Conservation (phyloP, 2,797 vertebrate genomes). For the Gila robusta region DNA sequence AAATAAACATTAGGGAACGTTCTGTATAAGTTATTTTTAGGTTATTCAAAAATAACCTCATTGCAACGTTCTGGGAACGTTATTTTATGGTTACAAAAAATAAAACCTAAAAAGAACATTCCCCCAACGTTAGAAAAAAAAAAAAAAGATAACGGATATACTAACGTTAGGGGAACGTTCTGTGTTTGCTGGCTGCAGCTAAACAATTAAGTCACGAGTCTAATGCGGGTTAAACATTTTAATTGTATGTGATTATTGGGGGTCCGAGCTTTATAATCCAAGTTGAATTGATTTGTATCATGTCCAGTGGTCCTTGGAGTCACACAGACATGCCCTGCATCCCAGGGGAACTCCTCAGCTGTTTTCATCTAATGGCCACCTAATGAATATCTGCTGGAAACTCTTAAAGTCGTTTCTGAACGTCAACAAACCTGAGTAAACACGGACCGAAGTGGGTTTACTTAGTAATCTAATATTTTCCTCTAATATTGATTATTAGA, state of each 20-base stretch:
- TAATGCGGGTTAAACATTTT: conserved; percentile 46
- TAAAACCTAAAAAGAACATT: too few species aligned
- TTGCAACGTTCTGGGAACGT: too few species aligned
- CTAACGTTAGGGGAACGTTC: too few species aligned
- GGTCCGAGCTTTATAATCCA: conserved; percentile 79
- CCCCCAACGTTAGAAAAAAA: too few species aligned
- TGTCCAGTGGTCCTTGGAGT: conserved; percentile 78
- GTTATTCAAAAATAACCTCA: too few species aligned
- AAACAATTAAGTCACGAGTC: background rate
- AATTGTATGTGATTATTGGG: conserved; percentile 70
- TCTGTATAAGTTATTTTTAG: too few species aligned
- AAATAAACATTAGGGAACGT: too few species aligned
- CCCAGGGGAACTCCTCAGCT: conserved; percentile 76
- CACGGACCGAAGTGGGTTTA: too few species aligned
- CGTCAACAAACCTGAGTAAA: background rate
- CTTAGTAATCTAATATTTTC: background rate
- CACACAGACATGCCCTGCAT: conserved; percentile 80
- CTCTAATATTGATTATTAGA: background rate
- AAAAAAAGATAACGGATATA: too few species aligned
- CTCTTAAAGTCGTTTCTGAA: background rate
- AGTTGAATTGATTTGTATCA: conserved; percentile 83
- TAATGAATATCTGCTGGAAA: background rate
- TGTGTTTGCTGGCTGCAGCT: too few species aligned
- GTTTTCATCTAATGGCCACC: conserved; percentile 74
- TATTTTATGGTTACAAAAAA: too few species aligned